Evolutionary conservation across 2,797 vertebrate species (phyloP), one percentile per base, ranked within the genome.

Genomic region (Pipistrellus nathusii): DNA sequence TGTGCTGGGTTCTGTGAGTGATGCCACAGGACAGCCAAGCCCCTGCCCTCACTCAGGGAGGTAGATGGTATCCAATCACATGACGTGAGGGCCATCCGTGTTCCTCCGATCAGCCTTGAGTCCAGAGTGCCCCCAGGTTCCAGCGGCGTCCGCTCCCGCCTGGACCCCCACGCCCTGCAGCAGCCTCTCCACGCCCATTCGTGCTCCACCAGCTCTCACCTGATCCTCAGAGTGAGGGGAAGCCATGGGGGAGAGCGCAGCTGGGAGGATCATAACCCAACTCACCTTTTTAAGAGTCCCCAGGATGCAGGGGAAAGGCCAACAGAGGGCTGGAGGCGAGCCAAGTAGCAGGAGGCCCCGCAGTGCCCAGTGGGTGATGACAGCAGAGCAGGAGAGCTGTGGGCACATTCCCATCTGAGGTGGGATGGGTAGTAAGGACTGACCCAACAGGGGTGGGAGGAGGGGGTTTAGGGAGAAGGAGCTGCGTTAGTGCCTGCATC

Each of bases 101-200:
- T 27, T 25, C 35, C 32, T 48, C 38, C 71, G 48, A 9, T 41
- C 55, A 51, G 21, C n/a, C 32, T 51, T 62, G 2, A 30, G 21
- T 46, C 46, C 35, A 8, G 25, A 64, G 80, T 10, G 20, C 23
- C 8, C 9, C 48, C 48, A 3, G 69, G 20, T 41, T 53, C n/a
- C 6, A 4, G 41, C 12, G 9, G 8, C 20, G 0, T 11, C 4
- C 20, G 23, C 20, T 5, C 8, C 32, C 0, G 0, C 71, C 66
- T 5, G 66, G 53, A 73, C 18, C 1, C 72, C 1, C 27, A 6
- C 27, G 0, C 0, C 44, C 57, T 62, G 81, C n/a, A 13, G 15
- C 55, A 27, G 32, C 80, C 55, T 25, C 62, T 38, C n/a, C 18
- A 3, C 0, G 1, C 11, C 46, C 55, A 11, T 4, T 55, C 11